Conservation (phyloP, 2,888 invertebrate species). For the Synanthedon andrenaeformis region DNA sequence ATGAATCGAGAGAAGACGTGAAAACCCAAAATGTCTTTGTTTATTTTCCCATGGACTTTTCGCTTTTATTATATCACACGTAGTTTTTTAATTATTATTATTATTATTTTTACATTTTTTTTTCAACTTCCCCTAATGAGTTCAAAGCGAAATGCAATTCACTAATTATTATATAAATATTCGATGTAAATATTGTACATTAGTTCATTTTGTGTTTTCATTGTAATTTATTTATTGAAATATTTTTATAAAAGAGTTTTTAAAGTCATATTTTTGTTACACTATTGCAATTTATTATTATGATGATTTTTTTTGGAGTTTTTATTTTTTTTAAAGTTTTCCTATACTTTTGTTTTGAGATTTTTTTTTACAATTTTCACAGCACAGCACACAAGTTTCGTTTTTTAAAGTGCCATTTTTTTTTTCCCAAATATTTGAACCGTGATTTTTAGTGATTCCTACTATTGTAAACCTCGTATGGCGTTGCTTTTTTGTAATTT, state of each 20-base stretch:
- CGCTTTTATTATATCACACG: slow-evolving; percentile 47
- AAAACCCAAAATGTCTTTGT: slow-evolving; percentile 46
- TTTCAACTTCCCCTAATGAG: slow-evolving; percentile 37
- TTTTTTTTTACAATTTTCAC: too few species aligned
- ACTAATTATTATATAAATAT: slow-evolving; percentile 39
- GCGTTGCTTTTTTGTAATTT: background rate
- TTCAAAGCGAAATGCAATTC: slow-evolving; percentile 31
- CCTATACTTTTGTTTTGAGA: slow-evolving; percentile 15
- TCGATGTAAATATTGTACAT: slow-evolving; percentile 69
- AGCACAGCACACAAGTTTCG: slow-evolving; percentile 22
- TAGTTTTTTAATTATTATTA: too few species aligned
- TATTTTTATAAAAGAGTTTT: slow-evolving; percentile 47
- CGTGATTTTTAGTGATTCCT: slow-evolving; percentile 41
- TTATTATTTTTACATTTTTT: slow-evolving; percentile 11
- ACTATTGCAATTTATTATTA: slow-evolving; percentile 27
- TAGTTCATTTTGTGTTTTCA: slow-evolving; percentile 31
- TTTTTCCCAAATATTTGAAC: slow-evolving; percentile 17
- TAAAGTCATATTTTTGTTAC: slow-evolving; percentile 57
- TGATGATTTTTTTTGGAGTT: slow-evolving; percentile 12
- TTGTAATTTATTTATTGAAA: slow-evolving; percentile 64
- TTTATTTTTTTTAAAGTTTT: slow-evolving; percentile 12
- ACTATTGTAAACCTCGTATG: slow-evolving; percentile 13
- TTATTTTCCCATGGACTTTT: slow-evolving; percentile 45
- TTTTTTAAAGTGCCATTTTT: slow-evolving; percentile 49
- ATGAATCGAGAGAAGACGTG: slow-evolving; percentile 62